These are phyloP conservation scores for Musca domestica DNA, from an alignment of 1,140 invertebrate species.

Conservation along the genomic window DNA sequence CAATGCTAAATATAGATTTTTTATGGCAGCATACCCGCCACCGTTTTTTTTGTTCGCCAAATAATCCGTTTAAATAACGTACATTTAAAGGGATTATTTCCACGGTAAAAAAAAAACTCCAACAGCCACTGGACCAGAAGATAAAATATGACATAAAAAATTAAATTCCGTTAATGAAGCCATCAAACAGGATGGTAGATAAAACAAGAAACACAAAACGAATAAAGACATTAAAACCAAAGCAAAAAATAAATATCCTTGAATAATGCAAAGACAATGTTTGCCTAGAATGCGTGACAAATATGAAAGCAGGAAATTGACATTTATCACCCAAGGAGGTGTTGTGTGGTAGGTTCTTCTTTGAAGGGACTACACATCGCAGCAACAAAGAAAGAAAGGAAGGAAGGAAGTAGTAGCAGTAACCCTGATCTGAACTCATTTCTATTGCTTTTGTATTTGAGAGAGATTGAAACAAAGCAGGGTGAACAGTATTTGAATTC, in stretches of 20 bases:
- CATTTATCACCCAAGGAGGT: conserved; percentile 2
- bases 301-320: conserved; percentile 14
- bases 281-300: neutral
- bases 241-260: neutral
- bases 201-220: neutral
- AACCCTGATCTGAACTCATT: neutral
- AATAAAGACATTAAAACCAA: neutral
- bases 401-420: neutral
- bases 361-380: no score
- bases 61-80: no score
- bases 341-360: neutral
- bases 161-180: conserved; percentile 7
- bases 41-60: no score
- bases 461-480: neutral
- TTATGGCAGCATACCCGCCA: no score
- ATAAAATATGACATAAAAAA: neutral
- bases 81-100: no score
- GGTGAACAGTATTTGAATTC: neutral
- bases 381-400: no score
- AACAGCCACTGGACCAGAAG: no score
- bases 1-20: no score
- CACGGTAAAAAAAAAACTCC: no score
- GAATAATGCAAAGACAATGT: no score
- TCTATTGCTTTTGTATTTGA: conserved; percentile 3
- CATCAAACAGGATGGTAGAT: conserved; percentile 13